Base-by-base conservation (phyloP, 2,113 vertebrate species). In the Sturnira hondurensis region DNA sequence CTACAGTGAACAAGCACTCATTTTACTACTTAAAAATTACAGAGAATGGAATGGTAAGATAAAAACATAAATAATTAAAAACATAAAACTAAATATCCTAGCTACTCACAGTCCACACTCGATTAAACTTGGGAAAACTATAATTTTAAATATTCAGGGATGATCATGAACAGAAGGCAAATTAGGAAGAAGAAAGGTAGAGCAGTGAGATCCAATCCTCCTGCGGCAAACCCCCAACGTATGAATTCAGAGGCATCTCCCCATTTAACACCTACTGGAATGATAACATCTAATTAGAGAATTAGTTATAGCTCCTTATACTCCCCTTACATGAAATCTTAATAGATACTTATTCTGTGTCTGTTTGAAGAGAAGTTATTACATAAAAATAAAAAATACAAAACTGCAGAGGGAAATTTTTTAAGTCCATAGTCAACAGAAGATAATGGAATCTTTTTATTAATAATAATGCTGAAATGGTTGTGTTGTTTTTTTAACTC, bases 361-460 rank as follows among this genome's bases (percentile, higher is more conserved):
- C 58, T 81, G 58, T 41, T 91, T 20, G 31, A 89, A 36, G n/a
- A 87, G 7, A 33, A 24, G 2, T 86, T 89, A 92, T 36, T 84
- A 83, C 3, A 33, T 67, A 92, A 82, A 95, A 94, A 87, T 86
- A 0, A 88, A 96, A 96, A 94, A 94, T n/a, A 87, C 1, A 76
- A 85, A 92, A 63, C 52, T 43, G 1, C 54, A 95, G 38, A 78
- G 43, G 38, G 31, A 91, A 87, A 43, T 41, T 70, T 88, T 58
- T n/a, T 33, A 93, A 89, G 70, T 77, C 31, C 76, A 65, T 41
- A 81, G 65, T 90, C 67, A 94, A 84, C 3, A 54, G 15, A 83
- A 96, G 54, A 95, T 82, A 95, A 89, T 70, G 36, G 9, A 95
- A 94, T 92, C 24, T 95, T 74, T 54, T 95, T 63, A 50, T 20